These are phyloP conservation scores for Bubalus kerabau DNA, from an alignment of 2,113 vertebrate genomes.

Conservation along the genomic window DNA sequence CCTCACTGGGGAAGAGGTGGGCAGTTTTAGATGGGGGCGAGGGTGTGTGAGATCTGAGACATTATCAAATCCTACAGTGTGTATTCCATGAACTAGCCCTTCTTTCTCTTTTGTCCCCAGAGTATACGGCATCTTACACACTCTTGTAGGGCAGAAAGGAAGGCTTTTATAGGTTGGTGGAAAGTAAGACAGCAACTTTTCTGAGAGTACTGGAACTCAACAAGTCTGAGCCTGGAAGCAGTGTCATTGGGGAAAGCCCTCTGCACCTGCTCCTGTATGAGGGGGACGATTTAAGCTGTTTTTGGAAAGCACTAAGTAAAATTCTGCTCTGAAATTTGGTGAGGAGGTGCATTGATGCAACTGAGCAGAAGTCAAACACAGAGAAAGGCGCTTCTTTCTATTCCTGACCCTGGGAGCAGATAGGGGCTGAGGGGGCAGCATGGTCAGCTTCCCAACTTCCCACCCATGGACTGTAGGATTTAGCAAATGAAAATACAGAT, in stretches of 20 bases:
- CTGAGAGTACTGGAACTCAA: not conserved
- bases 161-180: not conserved
- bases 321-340: not conserved
- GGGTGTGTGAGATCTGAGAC: not conserved
- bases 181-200: not conserved
- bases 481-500: not conserved
- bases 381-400: not conserved
- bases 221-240: not conserved
- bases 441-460: not conserved
- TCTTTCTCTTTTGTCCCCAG: not conserved
- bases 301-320: not conserved
- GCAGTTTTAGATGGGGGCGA: not conserved
- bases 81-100: no score
- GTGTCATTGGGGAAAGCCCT: accelerated
- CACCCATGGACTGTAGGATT: not conserved
- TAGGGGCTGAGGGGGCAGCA: no score
- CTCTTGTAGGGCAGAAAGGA: not conserved
- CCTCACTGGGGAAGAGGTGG: not conserved
- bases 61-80: no score
- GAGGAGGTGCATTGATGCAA: not conserved
- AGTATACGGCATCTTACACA: no score
- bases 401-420: not conserved
- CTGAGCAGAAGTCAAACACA: not conserved
- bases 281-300: not conserved
- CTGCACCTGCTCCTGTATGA: not conserved